phyloP scores from a whole-genome alignment of 1,140 invertebrate genomes.

The Zaprionus nigranus region DNA sequence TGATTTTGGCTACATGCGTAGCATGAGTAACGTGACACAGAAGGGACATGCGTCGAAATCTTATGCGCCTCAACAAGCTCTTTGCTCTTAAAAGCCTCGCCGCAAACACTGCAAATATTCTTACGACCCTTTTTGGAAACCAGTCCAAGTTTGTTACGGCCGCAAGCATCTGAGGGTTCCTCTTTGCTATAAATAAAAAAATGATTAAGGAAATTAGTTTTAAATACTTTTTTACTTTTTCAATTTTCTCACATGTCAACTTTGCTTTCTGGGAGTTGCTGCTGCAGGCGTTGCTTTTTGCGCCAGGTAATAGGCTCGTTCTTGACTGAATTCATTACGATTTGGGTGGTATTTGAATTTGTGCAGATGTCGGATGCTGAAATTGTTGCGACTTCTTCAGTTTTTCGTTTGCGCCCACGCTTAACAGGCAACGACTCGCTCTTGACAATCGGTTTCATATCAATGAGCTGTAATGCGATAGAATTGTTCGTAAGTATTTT shows the following conservation, averaged over 20 bases:
- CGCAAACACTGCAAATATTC: constrained; percentile 66
- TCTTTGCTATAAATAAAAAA: constrained; percentile 51
- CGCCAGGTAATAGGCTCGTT: constrained; percentile 51
- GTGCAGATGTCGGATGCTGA: neutral
- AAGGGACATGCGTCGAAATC: constrained; percentile 54
- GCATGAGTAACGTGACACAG: constrained; percentile 67
- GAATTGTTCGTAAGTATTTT: too few species aligned
- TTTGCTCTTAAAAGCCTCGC: constrained; percentile 66
- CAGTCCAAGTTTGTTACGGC: neutral
- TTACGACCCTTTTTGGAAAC: constrained; percentile 47
- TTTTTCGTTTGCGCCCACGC: constrained; percentile 60
- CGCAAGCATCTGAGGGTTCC: constrained; percentile 46
- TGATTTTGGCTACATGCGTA: constrained; percentile 75
- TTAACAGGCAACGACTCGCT: constrained; percentile 27
- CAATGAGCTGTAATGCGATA: constrained; percentile 29
- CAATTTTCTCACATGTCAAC: constrained; percentile 51
- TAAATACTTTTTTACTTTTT: too few species aligned
- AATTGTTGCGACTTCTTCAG: constrained; percentile 17
- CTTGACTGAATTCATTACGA: constrained; percentile 39
- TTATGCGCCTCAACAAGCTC: constrained; percentile 66
- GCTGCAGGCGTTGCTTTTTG: constrained; percentile 61
- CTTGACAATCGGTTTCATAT: constrained; percentile 54
- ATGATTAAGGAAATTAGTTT: neutral
- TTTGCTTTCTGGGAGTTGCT: constrained; percentile 28
- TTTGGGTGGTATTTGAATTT: constrained; percentile 18